Evolutionary conservation across 2,888 invertebrate species (phyloP), one percentile per base, ranked within the genome.

Genomic region (Helobdella robusta): DNA sequence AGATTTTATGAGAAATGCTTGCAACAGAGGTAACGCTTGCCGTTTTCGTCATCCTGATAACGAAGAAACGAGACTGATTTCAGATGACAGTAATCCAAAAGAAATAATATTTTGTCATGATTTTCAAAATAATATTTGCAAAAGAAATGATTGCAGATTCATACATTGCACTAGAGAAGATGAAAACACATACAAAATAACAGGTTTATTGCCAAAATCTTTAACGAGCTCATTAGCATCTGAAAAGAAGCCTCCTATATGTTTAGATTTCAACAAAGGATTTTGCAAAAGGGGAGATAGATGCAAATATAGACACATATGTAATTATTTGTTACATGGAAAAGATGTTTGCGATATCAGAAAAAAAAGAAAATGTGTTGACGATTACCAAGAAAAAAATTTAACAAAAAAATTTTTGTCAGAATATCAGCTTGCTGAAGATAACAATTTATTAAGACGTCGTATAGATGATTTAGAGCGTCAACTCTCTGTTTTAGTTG

Each of bases 161-260:
- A 83, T 88, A 52, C 89, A 89, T 77, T 88, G 88, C 74, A 83
- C 85, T 0, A 82, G 86, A 23, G 85, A 86, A 73, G 87, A 87
- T 72, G 88, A 89, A 75, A 83, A 83, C 69, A 85, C 86, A 68
- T 86, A 85, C 74, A 84, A 86, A 71, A 82, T 83, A 60, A 86
- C 85, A 15, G 88, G 88, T 0, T 85, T 86, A 74, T 81, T 89
- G 74, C 87, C 88, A 5, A 46, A 46, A 20, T 48, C 44, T 30
- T 30, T 48, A 30, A 48, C 48, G 25, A 32, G 32, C 32, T 30
- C 56, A 30, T 30, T 50, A 28, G 30, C 34, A 32, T 20, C 46
- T 3, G 30, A 48, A 32, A 46, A 34, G 25, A 28, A 50, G 40
- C 67, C 71, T 25, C 83, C 84, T 15, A 76, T 85, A 62, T 86